Evolutionary conservation across 2,888 invertebrate species (phyloP), one percentile per base, ranked within the genome.

Genomic region (Cataglyphis cursor): DNA sequence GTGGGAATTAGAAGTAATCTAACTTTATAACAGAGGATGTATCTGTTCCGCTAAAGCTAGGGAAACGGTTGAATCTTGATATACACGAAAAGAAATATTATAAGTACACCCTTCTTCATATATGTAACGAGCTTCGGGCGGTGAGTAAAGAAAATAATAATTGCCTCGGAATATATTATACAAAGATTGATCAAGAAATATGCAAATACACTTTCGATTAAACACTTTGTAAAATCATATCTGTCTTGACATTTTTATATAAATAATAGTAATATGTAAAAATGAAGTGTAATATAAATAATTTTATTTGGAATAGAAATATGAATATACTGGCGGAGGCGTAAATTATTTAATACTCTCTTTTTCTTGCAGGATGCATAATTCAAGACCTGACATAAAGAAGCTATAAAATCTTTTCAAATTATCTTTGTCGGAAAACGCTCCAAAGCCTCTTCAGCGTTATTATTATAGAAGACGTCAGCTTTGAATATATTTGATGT

Each of bases 1-100:
- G 68, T 68, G 35, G 35, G 48, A 70, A 80, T 80, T 80, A 70
- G 68, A 44, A 80, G 70, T 80, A 68, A 80, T 80, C 44, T 57
- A 41, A 65, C 66, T 59, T 70, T 48, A 80, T 68, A 61, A 48
- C 51, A 51, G 51, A 51, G 41, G 59, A 68, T 59, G 31, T 48
- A 59, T 59, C 24, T 44, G 68, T 59, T 66, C 44, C 59, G 44
- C 31, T 68, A 78, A n/a, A 51, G 31, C 66, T 44, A 44, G 59
- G 31, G 44, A 31, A 59, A 35, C 31, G 18, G 21, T 44, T 68
- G 18, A 65, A 44, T 80, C 68, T 68, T 80, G 59, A 80, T 76
- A 70, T 76, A 21, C 10, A 48, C 21, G 31, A 59, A 24, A 80
- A 68, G 44, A 68, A 59, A 35, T 68, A 48, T 70, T 48, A 44